phyloP scores from a whole-genome alignment of 2,888 invertebrate species.

The Lithodes maja region DNA sequence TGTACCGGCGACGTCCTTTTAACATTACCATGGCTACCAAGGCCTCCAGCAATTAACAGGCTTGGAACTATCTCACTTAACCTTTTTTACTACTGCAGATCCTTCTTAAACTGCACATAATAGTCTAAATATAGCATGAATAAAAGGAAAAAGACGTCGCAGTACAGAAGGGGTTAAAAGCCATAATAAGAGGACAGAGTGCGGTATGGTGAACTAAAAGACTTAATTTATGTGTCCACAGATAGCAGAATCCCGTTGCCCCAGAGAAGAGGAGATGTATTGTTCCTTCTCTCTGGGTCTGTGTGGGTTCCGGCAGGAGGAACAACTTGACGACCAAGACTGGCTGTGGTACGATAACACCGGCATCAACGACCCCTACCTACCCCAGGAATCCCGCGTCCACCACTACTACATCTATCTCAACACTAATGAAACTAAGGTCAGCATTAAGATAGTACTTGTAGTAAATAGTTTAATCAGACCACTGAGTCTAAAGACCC shows the following conservation, averaged over 20 bases:
- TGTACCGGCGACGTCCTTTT: too few relatives aligned
- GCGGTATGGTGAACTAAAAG: too few relatives aligned
- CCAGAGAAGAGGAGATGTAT: slow-evolving; percentile 37
- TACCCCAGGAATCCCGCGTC: slow-evolving; percentile 29
- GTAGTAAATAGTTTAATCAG: background rate
- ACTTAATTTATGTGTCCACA: slow-evolving; percentile 2
- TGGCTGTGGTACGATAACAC: slow-evolving; percentile 61
- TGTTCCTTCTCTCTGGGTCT: slow-evolving; percentile 56
- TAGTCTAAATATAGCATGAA: too few relatives aligned
- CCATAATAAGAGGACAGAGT: too few relatives aligned
- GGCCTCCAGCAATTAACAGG: too few relatives aligned
- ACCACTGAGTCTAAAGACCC: background rate
- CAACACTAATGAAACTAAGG: slow-evolving; percentile 43
- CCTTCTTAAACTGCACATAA: too few relatives aligned
- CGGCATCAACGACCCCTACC: slow-evolving; percentile 48
- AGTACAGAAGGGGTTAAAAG: too few relatives aligned
- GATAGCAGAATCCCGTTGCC: slow-evolving; percentile 36
- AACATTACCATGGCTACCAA: too few relatives aligned
- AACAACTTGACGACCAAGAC: slow-evolving; percentile 45
- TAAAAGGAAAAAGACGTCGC: too few relatives aligned
- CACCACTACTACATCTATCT: slow-evolving; percentile 57
- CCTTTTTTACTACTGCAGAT: too few relatives aligned
- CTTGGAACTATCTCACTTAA: too few relatives aligned
- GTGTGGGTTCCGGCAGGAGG: slow-evolving; percentile 54
- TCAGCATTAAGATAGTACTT: slow-evolving; percentile 1